A percentile compares a stretch with the other conserved stretches of the same genome.
These are phyloP conservation scores for Aurelia sp. DNA, from an alignment of 30 jellyfish, hydroid and myxozoan species.

Conservation along the genomic window DNA sequence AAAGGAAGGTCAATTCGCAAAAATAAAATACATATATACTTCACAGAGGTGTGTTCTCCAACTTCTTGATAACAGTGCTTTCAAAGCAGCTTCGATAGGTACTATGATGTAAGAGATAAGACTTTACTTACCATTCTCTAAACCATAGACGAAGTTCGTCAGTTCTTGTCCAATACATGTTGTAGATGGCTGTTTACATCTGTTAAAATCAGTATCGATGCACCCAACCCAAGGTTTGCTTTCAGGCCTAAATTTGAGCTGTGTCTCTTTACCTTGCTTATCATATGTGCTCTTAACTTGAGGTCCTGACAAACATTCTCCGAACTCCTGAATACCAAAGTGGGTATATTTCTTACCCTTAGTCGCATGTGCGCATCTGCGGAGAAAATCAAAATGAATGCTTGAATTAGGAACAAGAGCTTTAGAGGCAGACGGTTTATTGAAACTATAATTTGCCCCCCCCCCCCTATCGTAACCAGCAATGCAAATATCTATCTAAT, in stretches of 20 bases:
- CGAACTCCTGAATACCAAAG: conserved; percentile 89
- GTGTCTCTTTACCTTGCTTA: conserved; percentile 72
- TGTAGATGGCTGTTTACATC: conserved; percentile 79
- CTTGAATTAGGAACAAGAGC: too few species aligned
- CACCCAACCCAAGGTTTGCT: conserved; percentile 92
- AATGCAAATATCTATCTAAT: too few species aligned
- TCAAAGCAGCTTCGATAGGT: too few species aligned
- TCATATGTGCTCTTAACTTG: conserved; percentile 69
- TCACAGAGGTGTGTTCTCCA: too few species aligned
- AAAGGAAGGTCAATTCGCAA: too few species aligned
- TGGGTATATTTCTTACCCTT: conserved; percentile 79
- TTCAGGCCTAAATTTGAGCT: conserved; percentile 78
- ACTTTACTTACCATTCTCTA: conserved; percentile 68
- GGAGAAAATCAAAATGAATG: not conserved
- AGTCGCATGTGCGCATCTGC: conserved; percentile 91
- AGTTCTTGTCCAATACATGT: conserved; percentile 93
- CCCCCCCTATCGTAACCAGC: too few species aligned
- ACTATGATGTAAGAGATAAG: too few species aligned
- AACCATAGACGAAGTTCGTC: conserved; percentile 97
- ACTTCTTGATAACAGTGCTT: too few species aligned
- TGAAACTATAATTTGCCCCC: too few species aligned
- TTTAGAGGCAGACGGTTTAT: too few species aligned
- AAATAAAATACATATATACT: too few species aligned
- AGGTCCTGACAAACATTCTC: conserved; percentile 94
- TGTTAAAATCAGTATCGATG: conserved; percentile 81